Base-by-base conservation (phyloP, 2,797 vertebrate species). In the Nannoperca australis region DNA sequence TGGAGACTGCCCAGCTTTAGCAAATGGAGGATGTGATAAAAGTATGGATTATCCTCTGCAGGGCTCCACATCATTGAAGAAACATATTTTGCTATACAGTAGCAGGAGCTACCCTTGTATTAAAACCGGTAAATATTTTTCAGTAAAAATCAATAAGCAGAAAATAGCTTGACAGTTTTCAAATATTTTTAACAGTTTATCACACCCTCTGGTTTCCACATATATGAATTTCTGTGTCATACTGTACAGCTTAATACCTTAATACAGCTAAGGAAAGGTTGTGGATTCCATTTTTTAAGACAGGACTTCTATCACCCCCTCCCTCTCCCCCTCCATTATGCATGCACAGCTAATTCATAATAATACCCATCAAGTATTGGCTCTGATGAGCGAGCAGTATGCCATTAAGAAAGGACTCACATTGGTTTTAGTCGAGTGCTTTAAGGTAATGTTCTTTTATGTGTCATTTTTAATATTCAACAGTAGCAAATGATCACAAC, bases 401-500 rank as follows among this genome's bases (percentile, higher is more conserved):
- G 84, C 87, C 72, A 89, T 92, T 90, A 89, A 92, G 2, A 92
- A 92, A 73, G 68, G 79, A 84, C 85, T 88, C 84, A 85, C 87
- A 79, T 89, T 92, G 88, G 86, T 90, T 93, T 92, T 85, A 88
- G 78, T 82, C 69, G 85, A 91, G 77, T 78, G 84, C 88, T 91
- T 87, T 73, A 78, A 87, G 90, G 86, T 90, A 91, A 92, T 88
- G 77, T 90, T 91, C 91, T 93, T 92, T 89, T 92, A 90, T 78
- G 65, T 91, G 90, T 91, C 82, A 80, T 93, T 90, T 91, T 85
- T 85, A 90, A 91, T 91, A 80, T 82, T 88, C 86, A 86, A 70
- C 84, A 75, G 85, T 77, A 71, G 88, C 84, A 88, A 93, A 89
- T 81, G 73, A 90, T 89, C 78, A 87, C 91, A 84, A 93, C 90